phyloP scores from a whole-genome alignment of 2,113 vertebrate species.

The Cheilinus undulatus region DNA sequence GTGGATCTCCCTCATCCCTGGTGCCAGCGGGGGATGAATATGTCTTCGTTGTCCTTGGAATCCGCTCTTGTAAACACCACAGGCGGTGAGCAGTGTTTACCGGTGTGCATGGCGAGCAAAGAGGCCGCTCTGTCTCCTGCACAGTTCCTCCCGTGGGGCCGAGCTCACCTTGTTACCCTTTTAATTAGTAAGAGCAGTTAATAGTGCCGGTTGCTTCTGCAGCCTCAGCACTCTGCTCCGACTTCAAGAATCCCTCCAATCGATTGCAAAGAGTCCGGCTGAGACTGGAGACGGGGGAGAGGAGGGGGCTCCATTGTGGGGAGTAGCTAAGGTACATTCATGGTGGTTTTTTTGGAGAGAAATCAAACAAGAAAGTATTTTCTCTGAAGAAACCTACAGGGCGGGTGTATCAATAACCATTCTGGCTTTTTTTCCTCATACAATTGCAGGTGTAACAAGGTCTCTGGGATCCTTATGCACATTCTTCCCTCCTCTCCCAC shows the following conservation, averaged over 20 bases:
- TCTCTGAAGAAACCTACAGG: constrained; percentile 32
- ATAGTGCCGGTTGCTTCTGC: constrained; percentile 74
- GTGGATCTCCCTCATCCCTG: constrained; percentile 46
- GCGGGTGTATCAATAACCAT: constrained; percentile 32
- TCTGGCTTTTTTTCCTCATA: constrained; percentile 13
- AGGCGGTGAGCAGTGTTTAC: constrained; percentile 63
- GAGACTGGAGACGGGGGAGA: constrained; percentile 20
- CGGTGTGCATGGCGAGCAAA: constrained; percentile 37
- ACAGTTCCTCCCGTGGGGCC: constrained; percentile 59
- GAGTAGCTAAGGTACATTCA: constrained; percentile 26
- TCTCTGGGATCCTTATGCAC: constrained; percentile 44
- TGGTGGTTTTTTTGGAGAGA: constrained; percentile 36
- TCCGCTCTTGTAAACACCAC: constrained; percentile 60
- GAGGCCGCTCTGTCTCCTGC: constrained; percentile 45
- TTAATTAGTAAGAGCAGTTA: constrained; percentile 83
- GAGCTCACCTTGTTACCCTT: constrained; percentile 84
- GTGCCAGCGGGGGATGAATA: constrained; percentile 57
- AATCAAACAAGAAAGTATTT: constrained; percentile 43
- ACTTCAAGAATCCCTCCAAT: constrained; percentile 71
- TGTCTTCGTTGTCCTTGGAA: constrained; percentile 68
- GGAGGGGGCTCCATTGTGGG: not conserved
- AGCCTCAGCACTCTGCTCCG: constrained; percentile 74
- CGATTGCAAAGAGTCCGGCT: constrained; percentile 63
- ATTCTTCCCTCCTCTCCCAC: constrained; percentile 36
- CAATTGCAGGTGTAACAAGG: constrained; percentile 51